Conservation (phyloP, 2,797 vertebrate species). For the Parauchenoglanis punctatus region DNA sequence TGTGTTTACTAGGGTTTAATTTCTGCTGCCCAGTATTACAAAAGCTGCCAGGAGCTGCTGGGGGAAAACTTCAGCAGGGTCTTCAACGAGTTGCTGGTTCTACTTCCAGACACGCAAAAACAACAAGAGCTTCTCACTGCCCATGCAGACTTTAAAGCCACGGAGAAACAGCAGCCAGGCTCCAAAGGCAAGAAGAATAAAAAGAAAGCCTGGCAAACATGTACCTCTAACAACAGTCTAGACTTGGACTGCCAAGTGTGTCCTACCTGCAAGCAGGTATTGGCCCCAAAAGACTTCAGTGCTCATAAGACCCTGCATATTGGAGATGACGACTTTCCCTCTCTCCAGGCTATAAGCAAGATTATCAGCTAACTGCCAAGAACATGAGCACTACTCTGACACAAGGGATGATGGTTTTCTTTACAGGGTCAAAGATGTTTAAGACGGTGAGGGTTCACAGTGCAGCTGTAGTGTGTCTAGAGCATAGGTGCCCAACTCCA, state of each 20-base stretch:
- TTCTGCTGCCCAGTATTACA: constrained; percentile 89
- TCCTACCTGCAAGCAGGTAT: constrained; percentile 91
- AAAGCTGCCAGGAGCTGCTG: constrained; percentile 89
- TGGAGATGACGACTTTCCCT: constrained; percentile 92
- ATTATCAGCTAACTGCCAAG: constrained; percentile 87
- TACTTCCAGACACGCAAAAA: constrained; percentile 90
- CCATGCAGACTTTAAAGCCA: constrained; percentile 80
- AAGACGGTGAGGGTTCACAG: constrained; percentile 19
- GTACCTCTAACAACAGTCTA: constrained; percentile 55
- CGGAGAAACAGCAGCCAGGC: constrained; percentile 76
- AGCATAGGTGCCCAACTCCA: background rate
- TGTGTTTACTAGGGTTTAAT: constrained; percentile 82
- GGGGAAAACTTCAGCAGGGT: constrained; percentile 90
- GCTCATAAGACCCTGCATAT: constrained; percentile 89
- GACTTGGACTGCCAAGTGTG: constrained; percentile 92
- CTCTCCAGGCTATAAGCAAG: constrained; percentile 91
- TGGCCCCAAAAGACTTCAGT: constrained; percentile 85
- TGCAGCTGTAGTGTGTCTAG: constrained; percentile 27
- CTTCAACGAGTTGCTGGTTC: constrained; percentile 91
- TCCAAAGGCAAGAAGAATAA: constrained; percentile 85
- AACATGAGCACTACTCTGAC: constrained; percentile 17
- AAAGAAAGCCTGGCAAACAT: constrained; percentile 85
- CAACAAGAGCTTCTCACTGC: constrained; percentile 95
- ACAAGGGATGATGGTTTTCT: constrained; percentile 21
- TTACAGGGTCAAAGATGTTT: constrained; percentile 33